These are phyloP conservation scores for Anastatus disparis DNA, from an alignment of 1,140 invertebrate species.

Conservation along the genomic window DNA sequence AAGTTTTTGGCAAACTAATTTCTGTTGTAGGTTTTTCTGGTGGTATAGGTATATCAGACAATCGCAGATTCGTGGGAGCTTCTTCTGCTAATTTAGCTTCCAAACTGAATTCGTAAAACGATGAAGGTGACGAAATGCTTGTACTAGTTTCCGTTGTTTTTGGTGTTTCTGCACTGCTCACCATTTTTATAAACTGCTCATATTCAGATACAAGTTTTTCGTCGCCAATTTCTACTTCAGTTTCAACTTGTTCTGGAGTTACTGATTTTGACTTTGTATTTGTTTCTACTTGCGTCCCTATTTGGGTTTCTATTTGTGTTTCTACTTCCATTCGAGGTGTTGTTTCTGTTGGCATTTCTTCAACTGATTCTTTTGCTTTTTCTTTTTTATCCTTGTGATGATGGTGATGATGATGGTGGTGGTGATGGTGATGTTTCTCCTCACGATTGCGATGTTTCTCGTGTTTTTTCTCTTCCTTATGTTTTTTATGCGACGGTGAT, in stretches of 20 bases:
- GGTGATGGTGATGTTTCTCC: conserved; percentile 33
- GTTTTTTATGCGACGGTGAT: conserved; percentile 17
- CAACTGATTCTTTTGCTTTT: neutral
- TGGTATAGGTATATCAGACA: conserved; percentile 2
- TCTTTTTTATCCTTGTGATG: conserved; percentile 25
- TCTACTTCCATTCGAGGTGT: too few species aligned
- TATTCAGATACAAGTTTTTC: conserved; percentile 64
- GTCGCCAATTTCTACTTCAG: conserved; percentile 41
- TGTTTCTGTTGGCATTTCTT: neutral
- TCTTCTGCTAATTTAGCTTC: conserved; percentile 51
- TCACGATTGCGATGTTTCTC: conserved; percentile 32
- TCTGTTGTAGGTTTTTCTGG: neutral
- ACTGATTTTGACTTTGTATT: neutral
- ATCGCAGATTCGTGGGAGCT: neutral
- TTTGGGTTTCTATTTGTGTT: neutral
- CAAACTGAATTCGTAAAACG: conserved; percentile 53
- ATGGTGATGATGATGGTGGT: conserved; percentile 31
- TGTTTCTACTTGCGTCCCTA: conserved; percentile 22
- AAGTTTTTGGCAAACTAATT: neutral
- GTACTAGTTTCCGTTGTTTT: conserved; percentile 12
- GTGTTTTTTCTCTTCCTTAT: conserved; percentile 25
- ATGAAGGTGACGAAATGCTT: conserved; percentile 6
- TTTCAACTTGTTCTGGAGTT: conserved; percentile 32
- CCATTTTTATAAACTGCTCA: conserved; percentile 66
- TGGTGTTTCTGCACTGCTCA: conserved; percentile 34